phyloP scores from a whole-genome alignment of 2,113 vertebrate species.

The Quiscalus mexicanus region DNA sequence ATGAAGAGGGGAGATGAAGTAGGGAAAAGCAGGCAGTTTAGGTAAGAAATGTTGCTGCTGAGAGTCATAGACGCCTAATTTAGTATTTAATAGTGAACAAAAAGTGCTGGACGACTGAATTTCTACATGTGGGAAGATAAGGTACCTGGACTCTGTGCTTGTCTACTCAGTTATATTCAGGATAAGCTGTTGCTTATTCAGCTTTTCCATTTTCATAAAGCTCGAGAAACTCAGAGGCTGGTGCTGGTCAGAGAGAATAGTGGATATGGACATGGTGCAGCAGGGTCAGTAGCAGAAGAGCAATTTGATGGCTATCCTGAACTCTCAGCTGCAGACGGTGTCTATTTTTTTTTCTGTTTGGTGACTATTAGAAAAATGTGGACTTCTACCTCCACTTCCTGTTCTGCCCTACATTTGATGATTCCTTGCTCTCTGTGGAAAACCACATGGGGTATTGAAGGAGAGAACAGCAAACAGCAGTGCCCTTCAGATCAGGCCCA shows the following conservation, averaged over 20 bases:
- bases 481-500: not conserved
- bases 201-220: not conserved
- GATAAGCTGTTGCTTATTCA: not conserved
- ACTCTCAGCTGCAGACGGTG: not conserved
- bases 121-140: not conserved
- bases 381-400: no score
- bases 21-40: not conserved
- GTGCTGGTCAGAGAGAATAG: not conserved
- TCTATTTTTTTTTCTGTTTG: fast-evolving
- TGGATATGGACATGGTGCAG: not conserved
- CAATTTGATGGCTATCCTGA: not conserved
- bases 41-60: not conserved
- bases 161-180: not conserved
- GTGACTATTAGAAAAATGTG: not conserved
- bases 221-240: not conserved
- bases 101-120: not conserved
- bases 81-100: not conserved
- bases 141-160: not conserved
- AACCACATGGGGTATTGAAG: not conserved
- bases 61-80: not conserved
- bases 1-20: not conserved
- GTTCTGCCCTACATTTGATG: fast-evolving
- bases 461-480: not conserved
- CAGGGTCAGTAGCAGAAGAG: not conserved
- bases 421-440: not conserved